These are phyloP conservation scores for Porites lutea DNA, from an alignment of 64 coral and sea anemone genomes.

Conservation along the genomic window DNA sequence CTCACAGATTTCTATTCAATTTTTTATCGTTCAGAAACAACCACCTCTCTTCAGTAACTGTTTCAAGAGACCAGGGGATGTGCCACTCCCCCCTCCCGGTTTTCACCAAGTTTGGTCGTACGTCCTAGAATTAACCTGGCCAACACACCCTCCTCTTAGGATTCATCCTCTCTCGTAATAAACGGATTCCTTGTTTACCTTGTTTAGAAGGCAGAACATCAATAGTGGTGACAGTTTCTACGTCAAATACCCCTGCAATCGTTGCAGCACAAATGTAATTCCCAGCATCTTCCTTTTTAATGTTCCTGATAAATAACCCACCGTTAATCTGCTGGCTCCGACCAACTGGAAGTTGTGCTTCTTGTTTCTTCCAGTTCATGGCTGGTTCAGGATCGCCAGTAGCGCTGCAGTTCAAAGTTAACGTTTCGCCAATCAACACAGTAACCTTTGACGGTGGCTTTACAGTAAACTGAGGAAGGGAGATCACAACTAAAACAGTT, in stretches of 20 bases:
- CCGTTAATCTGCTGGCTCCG: neutral
- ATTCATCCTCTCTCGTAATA: too few species aligned
- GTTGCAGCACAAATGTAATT: constrained; percentile 61
- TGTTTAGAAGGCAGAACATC: neutral
- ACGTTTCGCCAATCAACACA: neutral
- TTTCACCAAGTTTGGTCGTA: too few species aligned
- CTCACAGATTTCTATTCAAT: too few species aligned
- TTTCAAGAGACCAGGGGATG: too few species aligned
- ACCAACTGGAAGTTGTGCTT: constrained; percentile 12
- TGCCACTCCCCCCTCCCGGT: too few species aligned
- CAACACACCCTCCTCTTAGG: too few species aligned
- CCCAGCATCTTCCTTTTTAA: constrained; percentile 12
- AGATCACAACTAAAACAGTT: constrained; percentile 16
- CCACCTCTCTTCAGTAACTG: too few species aligned
- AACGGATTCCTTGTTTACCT: neutral
- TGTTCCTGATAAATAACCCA: constrained; percentile 5
- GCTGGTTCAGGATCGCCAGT: constrained; percentile 51
- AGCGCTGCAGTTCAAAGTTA: constrained; percentile 51
- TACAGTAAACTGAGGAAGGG: constrained; percentile 19
- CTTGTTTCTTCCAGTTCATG: constrained; percentile 56
- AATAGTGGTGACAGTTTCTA: neutral
- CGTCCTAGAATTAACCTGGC: too few species aligned
- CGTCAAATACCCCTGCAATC: neutral
- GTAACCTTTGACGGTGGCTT: constrained; percentile 7
- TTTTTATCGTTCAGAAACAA: too few species aligned